Percentiles rank a stretch among this genome's conserved stretches.
Conservation (phyloP, 2,113 vertebrate genomes). For the Oenanthe oenanthe region DNA sequence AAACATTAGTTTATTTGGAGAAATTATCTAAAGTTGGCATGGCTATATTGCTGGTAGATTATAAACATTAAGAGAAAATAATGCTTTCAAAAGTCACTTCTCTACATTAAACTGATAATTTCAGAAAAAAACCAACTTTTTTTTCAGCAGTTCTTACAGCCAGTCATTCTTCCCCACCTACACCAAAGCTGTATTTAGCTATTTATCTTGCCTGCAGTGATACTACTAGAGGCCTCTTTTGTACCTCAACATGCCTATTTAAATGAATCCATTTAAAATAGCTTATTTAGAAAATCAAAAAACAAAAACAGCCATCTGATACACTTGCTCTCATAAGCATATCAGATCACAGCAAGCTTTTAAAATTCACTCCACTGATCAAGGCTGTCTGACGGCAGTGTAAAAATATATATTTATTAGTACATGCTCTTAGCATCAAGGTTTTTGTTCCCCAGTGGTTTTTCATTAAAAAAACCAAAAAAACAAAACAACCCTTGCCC, state of each 20-base stretch:
- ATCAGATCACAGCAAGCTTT: background rate
- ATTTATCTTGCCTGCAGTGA: conserved; percentile 42
- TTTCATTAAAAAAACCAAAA: background rate
- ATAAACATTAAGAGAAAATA: background rate
- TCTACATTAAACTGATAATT: background rate
- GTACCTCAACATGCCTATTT: background rate
- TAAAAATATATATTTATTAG: background rate
- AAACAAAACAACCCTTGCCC: background rate
- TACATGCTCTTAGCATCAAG: background rate
- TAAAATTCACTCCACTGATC: background rate
- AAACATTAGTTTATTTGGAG: background rate
- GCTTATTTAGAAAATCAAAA: background rate
- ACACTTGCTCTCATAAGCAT: background rate
- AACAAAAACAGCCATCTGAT: conserved; percentile 8
- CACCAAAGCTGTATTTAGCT: background rate
- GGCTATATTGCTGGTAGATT: background rate
- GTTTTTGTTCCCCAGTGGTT: background rate
- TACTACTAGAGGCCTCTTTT: conserved; percentile 26
- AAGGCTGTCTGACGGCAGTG: background rate
- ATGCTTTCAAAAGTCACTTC: background rate
- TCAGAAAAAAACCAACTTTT: background rate
- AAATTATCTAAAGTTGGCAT: background rate
- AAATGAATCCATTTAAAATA: background rate
- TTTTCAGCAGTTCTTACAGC: background rate
- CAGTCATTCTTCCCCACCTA: conserved; percentile 2